Percentiles rank a stretch among this genome's conserved stretches.
Evolutionary conservation across 2,888 invertebrate species (phyloP).

Genomic region (Steinernema carpocapsae): DNA sequence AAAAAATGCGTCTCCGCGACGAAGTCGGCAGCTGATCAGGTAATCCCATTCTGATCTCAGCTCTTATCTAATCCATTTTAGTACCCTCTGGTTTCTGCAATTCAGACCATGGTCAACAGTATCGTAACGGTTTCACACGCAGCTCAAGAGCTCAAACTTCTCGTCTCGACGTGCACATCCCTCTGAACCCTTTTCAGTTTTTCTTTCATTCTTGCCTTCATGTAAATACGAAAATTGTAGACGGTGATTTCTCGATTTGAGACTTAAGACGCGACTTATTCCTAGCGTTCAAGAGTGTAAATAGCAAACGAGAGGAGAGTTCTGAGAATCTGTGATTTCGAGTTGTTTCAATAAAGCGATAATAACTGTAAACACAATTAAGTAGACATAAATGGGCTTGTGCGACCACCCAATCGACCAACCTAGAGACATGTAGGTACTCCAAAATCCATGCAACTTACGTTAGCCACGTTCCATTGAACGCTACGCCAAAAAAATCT

Average conservation of each 20-base stretch:
- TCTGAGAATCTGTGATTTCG: slow-evolving; percentile 32
- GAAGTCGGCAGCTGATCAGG: slow-evolving; percentile 85
- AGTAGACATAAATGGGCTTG: too few relatives aligned
- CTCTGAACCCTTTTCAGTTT: slow-evolving; percentile 18
- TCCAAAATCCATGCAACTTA: too few relatives aligned
- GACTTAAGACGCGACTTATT: background rate
- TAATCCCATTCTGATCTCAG: background rate
- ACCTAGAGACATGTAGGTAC: too few relatives aligned
- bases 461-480: too few relatives aligned
- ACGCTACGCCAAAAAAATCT: too few relatives aligned
- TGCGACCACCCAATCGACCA: too few relatives aligned
- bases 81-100: slow-evolving; percentile 86
- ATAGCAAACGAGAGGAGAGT: slow-evolving; percentile 24
- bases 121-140: slow-evolving; percentile 84
- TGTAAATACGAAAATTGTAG: slow-evolving; percentile 21
- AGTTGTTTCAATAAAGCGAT: too few relatives aligned
- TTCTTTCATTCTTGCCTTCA: background rate
- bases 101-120: slow-evolving; percentile 90
- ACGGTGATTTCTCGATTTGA: slow-evolving; percentile 5
- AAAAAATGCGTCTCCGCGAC: slow-evolving; percentile 85
- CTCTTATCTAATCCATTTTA: slow-evolving; percentile 18
- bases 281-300: background rate
- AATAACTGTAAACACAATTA: too few relatives aligned
- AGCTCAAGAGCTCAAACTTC: slow-evolving; percentile 79
- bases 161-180: slow-evolving; percentile 62